Conservation (phyloP, 2,113 vertebrate genomes). For the Lampris megalopsis region DNA sequence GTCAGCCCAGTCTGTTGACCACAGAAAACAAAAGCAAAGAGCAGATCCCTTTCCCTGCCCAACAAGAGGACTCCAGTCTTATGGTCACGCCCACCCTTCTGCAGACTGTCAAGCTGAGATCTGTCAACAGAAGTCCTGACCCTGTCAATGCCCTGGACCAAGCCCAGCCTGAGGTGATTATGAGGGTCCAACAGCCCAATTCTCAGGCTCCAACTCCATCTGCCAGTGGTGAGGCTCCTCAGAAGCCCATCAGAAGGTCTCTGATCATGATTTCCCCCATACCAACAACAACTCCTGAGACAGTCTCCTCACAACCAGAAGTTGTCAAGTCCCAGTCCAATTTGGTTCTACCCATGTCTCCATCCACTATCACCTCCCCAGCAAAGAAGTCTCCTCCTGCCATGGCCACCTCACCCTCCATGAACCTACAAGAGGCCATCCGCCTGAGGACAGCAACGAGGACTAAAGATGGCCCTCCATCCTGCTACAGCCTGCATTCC, state of each 20-base stretch:
- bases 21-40: constrained; percentile 63
- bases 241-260: constrained; percentile 90
- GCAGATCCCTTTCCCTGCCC: constrained; percentile 67
- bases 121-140: constrained; percentile 73
- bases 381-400: constrained; percentile 78
- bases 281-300: constrained; percentile 34
- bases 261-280: constrained; percentile 58
- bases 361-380: constrained; percentile 33
- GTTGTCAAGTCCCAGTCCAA: constrained; percentile 36
- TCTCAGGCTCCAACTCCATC: constrained; percentile 11
- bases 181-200: constrained; percentile 27
- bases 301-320: constrained; percentile 12
- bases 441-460: constrained; percentile 86
- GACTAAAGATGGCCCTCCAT: constrained; percentile 55
- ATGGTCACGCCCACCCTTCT: constrained; percentile 87
- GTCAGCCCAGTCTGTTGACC: constrained; percentile 31
- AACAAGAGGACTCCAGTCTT: constrained; percentile 80
- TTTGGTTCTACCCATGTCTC: constrained; percentile 34
- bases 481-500: constrained; percentile 66
- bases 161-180: constrained; percentile 37
- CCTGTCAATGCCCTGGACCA: constrained; percentile 38
- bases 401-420: constrained; percentile 69
- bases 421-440: constrained; percentile 87
- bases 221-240: constrained; percentile 76
- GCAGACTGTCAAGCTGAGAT: constrained; percentile 89